Conservation (phyloP, 1,140 invertebrate species). For the Phymastichus coffea region DNA sequence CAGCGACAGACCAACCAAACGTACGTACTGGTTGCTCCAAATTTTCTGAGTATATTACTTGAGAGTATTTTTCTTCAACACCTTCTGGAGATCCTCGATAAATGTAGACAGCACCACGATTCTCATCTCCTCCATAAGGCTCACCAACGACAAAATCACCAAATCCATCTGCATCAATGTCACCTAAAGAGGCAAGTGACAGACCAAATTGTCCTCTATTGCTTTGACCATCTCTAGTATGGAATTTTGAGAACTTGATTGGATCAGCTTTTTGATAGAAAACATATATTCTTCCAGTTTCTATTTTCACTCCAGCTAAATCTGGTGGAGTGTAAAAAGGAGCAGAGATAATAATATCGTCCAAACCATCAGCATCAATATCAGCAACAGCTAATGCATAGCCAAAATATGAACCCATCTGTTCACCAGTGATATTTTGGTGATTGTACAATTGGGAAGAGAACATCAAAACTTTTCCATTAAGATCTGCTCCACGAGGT, state of each 20-base stretch:
- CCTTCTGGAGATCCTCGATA: slow-evolving; percentile 83
- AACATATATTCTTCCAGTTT: slow-evolving; percentile 88
- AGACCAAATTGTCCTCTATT: slow-evolving; percentile 88
- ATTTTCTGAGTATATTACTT: slow-evolving; percentile 74
- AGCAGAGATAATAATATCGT: slow-evolving; percentile 93
- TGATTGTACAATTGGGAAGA: slow-evolving; percentile 78
- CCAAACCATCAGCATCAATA: slow-evolving; percentile 87
- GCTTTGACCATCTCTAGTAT: slow-evolving; percentile 73
- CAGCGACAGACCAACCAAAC: slow-evolving; percentile 90
- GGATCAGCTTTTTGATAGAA: slow-evolving; percentile 68
- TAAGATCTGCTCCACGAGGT: slow-evolving; percentile 79
- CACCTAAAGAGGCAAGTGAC: slow-evolving; percentile 81
- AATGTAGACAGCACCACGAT: slow-evolving; percentile 88
- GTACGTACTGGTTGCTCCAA: slow-evolving; percentile 64
- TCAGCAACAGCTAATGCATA: slow-evolving; percentile 85
- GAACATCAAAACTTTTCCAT: slow-evolving; percentile 79
- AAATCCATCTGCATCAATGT: slow-evolving; percentile 91
- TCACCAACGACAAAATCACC: slow-evolving; percentile 94
- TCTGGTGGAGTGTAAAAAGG: slow-evolving; percentile 84
- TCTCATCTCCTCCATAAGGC: slow-evolving; percentile 85
- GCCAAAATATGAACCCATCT: slow-evolving; percentile 95
- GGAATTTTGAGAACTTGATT: slow-evolving; percentile 41
- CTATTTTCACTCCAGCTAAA: slow-evolving; percentile 80
- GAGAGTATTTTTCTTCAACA: slow-evolving; percentile 73
- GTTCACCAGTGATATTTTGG: slow-evolving; percentile 85